Percentiles rank a stretch among this genome's conserved stretches.
Evolutionary conservation across 1,140 invertebrate species (phyloP).

Genomic region (Tetramorium parvispinum): DNA sequence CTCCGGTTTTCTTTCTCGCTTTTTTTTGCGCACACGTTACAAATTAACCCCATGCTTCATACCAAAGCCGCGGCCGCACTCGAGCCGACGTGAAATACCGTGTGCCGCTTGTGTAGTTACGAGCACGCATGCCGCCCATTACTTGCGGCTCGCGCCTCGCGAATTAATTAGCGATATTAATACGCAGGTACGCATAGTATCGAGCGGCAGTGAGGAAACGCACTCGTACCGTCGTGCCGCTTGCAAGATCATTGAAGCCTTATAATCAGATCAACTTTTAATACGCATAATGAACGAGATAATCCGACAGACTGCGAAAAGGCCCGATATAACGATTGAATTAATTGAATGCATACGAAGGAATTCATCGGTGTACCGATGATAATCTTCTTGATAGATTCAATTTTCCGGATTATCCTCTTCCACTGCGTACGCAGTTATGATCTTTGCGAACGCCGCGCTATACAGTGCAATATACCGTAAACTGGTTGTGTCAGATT

Average conservation of each 20-base stretch:
- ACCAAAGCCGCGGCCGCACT: slow-evolving; percentile 61
- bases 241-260: slow-evolving; percentile 11
- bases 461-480: not conserved
- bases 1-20: no score
- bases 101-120: slow-evolving; percentile 46
- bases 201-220: not conserved
- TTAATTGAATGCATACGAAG: slow-evolving; percentile 13
- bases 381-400: not conserved
- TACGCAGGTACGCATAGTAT: slow-evolving; percentile 59
- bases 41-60: slow-evolving; percentile 82
- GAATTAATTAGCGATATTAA: slow-evolving; percentile 79
- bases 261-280: not conserved
- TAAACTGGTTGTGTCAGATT: not conserved
- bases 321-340: not conserved
- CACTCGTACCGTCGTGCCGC: not conserved
- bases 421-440: not conserved
- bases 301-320: not conserved
- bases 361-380: not conserved
- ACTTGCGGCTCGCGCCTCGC: slow-evolving; percentile 80
- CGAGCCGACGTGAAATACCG: slow-evolving; percentile 76
- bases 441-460: not conserved
- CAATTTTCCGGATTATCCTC: slow-evolving; percentile 33
- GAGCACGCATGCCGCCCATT: slow-evolving; percentile 77
- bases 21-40: slow-evolving; percentile 69
- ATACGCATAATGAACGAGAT: not conserved